Evolutionary conservation across 2,888 invertebrate species (phyloP).

Genomic region (Pseudeuparius sepicola): DNA sequence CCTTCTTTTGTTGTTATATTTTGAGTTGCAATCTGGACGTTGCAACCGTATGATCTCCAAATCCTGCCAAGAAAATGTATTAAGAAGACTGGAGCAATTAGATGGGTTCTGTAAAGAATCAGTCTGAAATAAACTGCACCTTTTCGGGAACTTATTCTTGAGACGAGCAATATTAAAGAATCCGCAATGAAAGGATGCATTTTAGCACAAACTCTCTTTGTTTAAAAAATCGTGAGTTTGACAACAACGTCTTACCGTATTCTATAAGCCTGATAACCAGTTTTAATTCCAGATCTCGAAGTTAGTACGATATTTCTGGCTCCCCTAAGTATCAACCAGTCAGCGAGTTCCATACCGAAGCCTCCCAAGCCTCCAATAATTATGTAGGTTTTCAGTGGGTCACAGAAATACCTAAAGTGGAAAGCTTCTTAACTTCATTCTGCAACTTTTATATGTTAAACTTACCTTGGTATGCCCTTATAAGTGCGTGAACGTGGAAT

Average conservation of each 20-base stretch:
- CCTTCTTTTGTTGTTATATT: constrained; percentile 64
- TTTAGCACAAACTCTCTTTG: too few species aligned
- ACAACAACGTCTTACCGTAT: constrained; percentile 22
- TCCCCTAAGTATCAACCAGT: constrained; percentile 77
- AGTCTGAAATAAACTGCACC: too few species aligned
- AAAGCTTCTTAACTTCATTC: too few species aligned
- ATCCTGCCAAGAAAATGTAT: too few species aligned
- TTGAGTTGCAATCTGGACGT: constrained; percentile 55
- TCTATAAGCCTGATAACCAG: constrained; percentile 63
- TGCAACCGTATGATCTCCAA: constrained; percentile 63
- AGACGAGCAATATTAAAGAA: too few species aligned
- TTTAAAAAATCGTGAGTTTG: constrained; percentile 15
- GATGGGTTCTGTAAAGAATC: too few species aligned
- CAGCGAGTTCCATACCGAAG: constrained; percentile 79
- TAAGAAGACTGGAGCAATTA: too few species aligned
- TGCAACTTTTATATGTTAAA: too few species aligned
- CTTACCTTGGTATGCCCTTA: constrained; percentile 7
- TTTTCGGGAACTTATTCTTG: too few species aligned
- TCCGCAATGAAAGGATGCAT: too few species aligned
- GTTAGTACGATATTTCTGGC: constrained; percentile 69
- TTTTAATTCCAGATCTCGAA: constrained; percentile 67
- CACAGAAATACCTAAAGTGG: constrained; percentile 46
- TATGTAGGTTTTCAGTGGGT: constrained; percentile 45
- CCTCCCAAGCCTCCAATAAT: constrained; percentile 81
- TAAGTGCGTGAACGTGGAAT: not conserved